Percentiles rank a stretch among this genome's conserved stretches.
These are phyloP conservation scores for Melikaiella ostensackeni DNA, from an alignment of 2,888 invertebrate species.

Conservation along the genomic window DNA sequence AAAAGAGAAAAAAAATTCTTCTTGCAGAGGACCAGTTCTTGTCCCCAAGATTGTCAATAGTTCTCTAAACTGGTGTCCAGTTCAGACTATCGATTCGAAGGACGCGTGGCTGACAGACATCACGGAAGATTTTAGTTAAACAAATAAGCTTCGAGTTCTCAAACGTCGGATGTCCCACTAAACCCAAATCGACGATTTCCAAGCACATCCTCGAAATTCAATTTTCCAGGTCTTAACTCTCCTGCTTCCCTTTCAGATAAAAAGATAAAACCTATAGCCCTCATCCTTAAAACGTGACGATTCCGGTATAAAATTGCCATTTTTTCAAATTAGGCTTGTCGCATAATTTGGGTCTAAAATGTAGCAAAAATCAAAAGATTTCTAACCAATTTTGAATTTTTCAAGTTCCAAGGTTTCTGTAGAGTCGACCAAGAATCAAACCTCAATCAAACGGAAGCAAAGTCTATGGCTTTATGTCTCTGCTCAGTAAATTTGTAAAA, in stretches of 20 bases:
- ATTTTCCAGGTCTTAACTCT: conserved; percentile 24
- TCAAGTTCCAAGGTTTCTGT: no score
- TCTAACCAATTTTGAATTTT: no score
- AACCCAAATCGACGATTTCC: conserved; percentile 29
- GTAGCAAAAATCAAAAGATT: no score
- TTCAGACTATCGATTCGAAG: conserved; percentile 7
- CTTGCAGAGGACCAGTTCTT: background rate
- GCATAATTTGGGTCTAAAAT: no score
- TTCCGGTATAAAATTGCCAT: background rate
- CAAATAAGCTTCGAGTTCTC: conserved; percentile 39
- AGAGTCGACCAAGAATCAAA: no score
- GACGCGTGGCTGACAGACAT: conserved; percentile 31
- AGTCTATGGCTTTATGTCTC: no score
- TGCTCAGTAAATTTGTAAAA: no score
- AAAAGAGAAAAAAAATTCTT: background rate
- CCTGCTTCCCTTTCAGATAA: background rate
- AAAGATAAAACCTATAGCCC: conserved; percentile 3
- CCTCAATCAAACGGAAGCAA: no score
- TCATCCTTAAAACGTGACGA: background rate
- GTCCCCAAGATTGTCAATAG: conserved; percentile 9
- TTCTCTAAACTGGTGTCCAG: conserved; percentile 16
- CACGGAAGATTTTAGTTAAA: conserved; percentile 44
- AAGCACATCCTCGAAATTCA: conserved; percentile 35
- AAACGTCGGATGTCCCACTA: conserved; percentile 6
- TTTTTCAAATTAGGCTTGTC: no score